Conservation (phyloP, 2,113 vertebrate species). For the Theristicus caerulescens region DNA sequence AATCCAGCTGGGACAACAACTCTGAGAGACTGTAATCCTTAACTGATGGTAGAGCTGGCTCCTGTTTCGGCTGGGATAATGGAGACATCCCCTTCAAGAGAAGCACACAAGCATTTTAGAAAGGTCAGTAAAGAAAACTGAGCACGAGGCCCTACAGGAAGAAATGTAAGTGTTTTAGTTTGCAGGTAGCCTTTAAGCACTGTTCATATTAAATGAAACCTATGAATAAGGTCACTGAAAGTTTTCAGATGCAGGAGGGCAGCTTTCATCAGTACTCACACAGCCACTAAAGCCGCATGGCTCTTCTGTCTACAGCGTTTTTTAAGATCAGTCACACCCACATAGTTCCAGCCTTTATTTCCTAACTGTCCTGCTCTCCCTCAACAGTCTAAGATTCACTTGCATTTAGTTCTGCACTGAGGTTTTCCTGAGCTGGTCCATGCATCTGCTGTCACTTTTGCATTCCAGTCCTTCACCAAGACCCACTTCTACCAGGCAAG, state of each 20-base stretch:
- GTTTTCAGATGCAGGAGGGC: neutral
- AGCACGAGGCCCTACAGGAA: neutral
- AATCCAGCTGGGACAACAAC: constrained; percentile 92
- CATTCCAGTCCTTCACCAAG: neutral
- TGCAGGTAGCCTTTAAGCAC: neutral
- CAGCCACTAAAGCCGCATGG: neutral
- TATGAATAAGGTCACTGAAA: neutral
- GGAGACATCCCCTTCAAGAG: constrained; percentile 58
- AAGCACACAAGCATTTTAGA: neutral
- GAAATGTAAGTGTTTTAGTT: neutral
- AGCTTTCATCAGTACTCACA: neutral
- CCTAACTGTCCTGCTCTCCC: neutral
- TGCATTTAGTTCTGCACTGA: neutral
- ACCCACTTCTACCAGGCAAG: neutral
- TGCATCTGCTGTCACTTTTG: neutral
- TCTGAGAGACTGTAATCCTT: constrained; percentile 93
- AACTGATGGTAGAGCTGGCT: constrained; percentile 82
- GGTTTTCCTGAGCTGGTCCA: neutral
- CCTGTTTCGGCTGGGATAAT: constrained; percentile 57
- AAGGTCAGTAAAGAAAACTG: neutral
- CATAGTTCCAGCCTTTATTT: neutral
- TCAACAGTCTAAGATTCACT: neutral
- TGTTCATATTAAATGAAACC: neutral
- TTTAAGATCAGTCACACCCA: neutral
- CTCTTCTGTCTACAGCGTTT: neutral